phyloP scores from a whole-genome alignment of 2,888 invertebrate genomes.

The Disparrhopalites patrizii region DNA sequence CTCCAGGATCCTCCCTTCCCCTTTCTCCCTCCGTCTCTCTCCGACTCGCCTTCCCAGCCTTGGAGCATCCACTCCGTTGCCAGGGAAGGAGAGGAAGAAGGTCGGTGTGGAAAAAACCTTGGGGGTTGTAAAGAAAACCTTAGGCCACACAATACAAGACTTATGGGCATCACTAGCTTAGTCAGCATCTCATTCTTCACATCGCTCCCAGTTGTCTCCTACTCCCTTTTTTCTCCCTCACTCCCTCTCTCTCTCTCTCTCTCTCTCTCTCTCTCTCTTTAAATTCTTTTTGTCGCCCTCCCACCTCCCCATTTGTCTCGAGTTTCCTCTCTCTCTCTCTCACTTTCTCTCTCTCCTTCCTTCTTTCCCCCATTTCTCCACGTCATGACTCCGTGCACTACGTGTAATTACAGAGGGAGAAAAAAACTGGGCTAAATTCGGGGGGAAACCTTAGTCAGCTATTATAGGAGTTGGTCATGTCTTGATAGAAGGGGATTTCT shows the following conservation, averaged over 20 bases:
- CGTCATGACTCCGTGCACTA: not conserved
- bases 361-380: not conserved
- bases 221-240: not conserved
- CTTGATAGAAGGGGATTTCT: too few relatives aligned
- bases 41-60: too few relatives aligned
- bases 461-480: too few relatives aligned
- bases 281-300: not conserved
- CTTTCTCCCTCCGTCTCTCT: too few relatives aligned
- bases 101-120: not conserved
- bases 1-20: too few relatives aligned
- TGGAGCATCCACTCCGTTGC: too few relatives aligned
- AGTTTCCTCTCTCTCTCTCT: not conserved
- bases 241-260: not conserved
- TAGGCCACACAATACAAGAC: not conserved
- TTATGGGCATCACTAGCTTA: not conserved
- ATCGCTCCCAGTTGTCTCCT: not conserved
- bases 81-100: too few relatives aligned
- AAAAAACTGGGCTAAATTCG: too few relatives aligned
- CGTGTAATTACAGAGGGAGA: too few relatives aligned
- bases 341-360: not conserved
- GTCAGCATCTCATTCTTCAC: conserved; percentile 10
- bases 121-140: not conserved
- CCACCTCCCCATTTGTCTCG: not conserved
- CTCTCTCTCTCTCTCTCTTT: not conserved
- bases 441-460: too few relatives aligned